These are phyloP conservation scores for Gymnocypris eckloni DNA, from an alignment of 2,797 vertebrate genomes.

Conservation along the genomic window DNA sequence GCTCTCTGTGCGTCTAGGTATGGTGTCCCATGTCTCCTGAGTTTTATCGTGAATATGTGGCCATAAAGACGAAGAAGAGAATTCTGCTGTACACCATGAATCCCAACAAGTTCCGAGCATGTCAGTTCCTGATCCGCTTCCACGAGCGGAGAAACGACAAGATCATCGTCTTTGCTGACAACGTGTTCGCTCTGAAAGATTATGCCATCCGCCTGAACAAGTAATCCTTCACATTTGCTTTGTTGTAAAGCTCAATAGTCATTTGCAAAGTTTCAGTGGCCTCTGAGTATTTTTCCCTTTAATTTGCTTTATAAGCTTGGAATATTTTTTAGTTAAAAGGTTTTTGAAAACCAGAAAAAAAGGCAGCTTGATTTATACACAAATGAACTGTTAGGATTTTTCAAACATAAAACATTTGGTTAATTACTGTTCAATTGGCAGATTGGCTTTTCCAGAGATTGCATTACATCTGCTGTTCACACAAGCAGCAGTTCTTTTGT, in stretches of 20 bases:
- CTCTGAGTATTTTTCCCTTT: neutral
- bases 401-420: neutral
- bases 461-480: neutral
- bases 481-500: neutral
- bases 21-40: conserved; percentile 99
- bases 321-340: neutral
- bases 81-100: conserved; percentile 98
- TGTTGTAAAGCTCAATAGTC: neutral
- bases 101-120: conserved; percentile 97
- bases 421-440: neutral
- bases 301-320: neutral
- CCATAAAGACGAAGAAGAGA: conserved; percentile 96
- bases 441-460: neutral
- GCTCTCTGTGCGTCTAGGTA: conserved; percentile 76
- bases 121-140: conserved; percentile 98
- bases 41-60: conserved; percentile 97
- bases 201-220: conserved; percentile 96
- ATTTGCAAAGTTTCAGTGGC: neutral
- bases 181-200: conserved; percentile 97
- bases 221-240: conserved; percentile 66
- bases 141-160: conserved; percentile 98
- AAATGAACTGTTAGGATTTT: neutral
- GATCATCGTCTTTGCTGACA: conserved; percentile 98
- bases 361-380: neutral
- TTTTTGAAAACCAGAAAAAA: neutral